Evolutionary conservation across 2,113 vertebrate species (phyloP).

Genomic region (Hippocampus abdominalis): DNA sequence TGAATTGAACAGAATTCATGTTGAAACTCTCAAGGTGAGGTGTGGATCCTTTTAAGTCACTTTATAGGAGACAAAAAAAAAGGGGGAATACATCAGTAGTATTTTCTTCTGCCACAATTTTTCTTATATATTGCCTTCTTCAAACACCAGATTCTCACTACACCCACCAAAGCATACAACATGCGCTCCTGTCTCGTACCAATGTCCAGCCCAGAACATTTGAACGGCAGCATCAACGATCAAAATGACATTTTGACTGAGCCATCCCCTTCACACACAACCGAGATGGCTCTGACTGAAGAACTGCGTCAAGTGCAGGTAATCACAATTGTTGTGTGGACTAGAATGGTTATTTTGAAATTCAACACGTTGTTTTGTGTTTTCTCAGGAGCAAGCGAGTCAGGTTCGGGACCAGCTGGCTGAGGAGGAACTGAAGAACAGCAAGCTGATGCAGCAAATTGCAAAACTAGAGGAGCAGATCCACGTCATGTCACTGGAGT

Average conservation of each 20-base stretch:
- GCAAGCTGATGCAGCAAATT: constrained; percentile 83
- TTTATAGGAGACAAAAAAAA: neutral
- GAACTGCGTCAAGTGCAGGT: constrained; percentile 87
- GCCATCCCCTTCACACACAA: constrained; percentile 81
- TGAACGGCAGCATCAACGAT: constrained; percentile 38
- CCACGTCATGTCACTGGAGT: constrained; percentile 73
- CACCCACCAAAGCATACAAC: constrained; percentile 85
- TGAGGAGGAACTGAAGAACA: constrained; percentile 83
- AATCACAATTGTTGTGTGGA: constrained; percentile 1
- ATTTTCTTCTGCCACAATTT: neutral
- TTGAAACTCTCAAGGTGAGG: constrained; percentile 87
- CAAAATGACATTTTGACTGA: constrained; percentile 77
- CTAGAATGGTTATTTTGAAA: neutral
- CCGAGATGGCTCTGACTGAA: constrained; percentile 84
- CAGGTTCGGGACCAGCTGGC: constrained; percentile 79
- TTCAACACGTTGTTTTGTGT: neutral
- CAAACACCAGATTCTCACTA: constrained; percentile 81
- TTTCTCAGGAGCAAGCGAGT: constrained; percentile 79
- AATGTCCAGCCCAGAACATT: constrained; percentile 77
- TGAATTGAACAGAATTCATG: constrained; percentile 87
- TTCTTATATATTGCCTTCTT: no score
- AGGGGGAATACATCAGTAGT: no score
- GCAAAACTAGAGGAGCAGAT: constrained; percentile 86
- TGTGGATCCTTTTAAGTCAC: neutral
- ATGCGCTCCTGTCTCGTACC: constrained; percentile 75